These are phyloP conservation scores for Chesias legatella DNA, from an alignment of 2,888 invertebrate species.

Conservation along the genomic window DNA sequence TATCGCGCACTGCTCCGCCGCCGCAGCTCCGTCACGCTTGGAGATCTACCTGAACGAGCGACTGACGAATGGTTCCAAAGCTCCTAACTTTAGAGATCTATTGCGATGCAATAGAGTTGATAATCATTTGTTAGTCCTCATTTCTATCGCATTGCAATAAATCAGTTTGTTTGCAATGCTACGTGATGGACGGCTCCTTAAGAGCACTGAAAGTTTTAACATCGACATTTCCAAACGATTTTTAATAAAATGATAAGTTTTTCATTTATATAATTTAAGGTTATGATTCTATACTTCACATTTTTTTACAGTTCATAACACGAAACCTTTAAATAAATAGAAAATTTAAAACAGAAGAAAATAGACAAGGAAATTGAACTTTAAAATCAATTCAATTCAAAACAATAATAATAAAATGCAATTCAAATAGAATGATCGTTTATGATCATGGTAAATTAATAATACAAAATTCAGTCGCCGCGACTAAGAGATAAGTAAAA, in stretches of 20 bases:
- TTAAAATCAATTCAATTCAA: too few species aligned
- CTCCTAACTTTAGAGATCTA: conserved; percentile 1
- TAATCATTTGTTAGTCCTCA: conserved; percentile 3
- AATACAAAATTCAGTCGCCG: conserved; percentile 2
- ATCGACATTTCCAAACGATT: conserved; percentile 3
- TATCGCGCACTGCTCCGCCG: too few species aligned
- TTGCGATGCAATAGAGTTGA: conserved; percentile 6
- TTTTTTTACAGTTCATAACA: too few species aligned
- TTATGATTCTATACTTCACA: too few species aligned
- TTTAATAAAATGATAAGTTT: background rate
- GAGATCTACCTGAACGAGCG: conserved; percentile 8
- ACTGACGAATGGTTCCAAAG: background rate
- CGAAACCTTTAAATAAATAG: too few species aligned
- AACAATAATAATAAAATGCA: too few species aligned
- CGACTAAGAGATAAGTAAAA: background rate
- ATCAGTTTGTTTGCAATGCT: background rate
- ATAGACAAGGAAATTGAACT: too few species aligned
- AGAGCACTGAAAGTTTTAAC: background rate
- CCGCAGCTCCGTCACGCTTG: conserved; percentile 20
- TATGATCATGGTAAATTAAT: background rate
- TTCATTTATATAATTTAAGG: too few species aligned
- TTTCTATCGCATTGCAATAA: conserved; percentile 6
- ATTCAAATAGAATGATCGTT: background rate
- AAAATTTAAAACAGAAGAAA: too few species aligned
- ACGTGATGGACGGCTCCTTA: conserved; percentile 2